Evolutionary conservation across 2,888 invertebrate genomes (phyloP), one percentile per base, ranked within the genome.

Genomic region (Papilio elwesi): DNA sequence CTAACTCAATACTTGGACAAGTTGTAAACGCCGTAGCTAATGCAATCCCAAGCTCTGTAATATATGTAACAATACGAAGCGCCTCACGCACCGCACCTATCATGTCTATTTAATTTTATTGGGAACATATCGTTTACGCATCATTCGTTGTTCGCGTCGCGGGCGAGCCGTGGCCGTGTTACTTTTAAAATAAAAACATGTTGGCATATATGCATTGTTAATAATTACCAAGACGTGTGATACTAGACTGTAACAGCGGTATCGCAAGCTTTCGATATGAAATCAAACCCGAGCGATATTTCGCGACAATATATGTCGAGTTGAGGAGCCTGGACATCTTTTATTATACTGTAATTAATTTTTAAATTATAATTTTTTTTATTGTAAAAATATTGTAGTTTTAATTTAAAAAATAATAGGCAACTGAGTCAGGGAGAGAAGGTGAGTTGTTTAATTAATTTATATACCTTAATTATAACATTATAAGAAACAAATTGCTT

Each of bases 1-100:
- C 95, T 99, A 87, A 94, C 96, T 87, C 97, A 98, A 95, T 99
- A 98, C 94, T 95, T 99, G 95, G 99, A 99, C 96, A 99, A 99
- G 95, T 95, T 99, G 97, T 99, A 99, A 98, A 90, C 86, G 85
- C 82, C 86, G 83, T 92, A 92, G 91, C 91, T 88, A 90, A 90
- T 82, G 79, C 87, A 90, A 90, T 90, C 87, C 26, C 84, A 84
- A 85, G 85, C 69, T 64, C 82, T 92, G 90, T 92, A 93, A 90
- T 89, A 91, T 92, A 92, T 91, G 88, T 90, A 90, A 88, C 87
- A 87, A 85, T 87, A 85, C 85, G 82, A 85, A 82, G 85, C 83
- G 88, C 89, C 87, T 87, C 90, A 86, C 89, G 87, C 90, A 87
- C 81, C 81, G 83, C 82, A 80, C 74, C 79, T 78, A 80, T 81